These are phyloP conservation scores for Brachypteracias leptosomus DNA, from an alignment of 2,113 vertebrate genomes.

Conservation along the genomic window DNA sequence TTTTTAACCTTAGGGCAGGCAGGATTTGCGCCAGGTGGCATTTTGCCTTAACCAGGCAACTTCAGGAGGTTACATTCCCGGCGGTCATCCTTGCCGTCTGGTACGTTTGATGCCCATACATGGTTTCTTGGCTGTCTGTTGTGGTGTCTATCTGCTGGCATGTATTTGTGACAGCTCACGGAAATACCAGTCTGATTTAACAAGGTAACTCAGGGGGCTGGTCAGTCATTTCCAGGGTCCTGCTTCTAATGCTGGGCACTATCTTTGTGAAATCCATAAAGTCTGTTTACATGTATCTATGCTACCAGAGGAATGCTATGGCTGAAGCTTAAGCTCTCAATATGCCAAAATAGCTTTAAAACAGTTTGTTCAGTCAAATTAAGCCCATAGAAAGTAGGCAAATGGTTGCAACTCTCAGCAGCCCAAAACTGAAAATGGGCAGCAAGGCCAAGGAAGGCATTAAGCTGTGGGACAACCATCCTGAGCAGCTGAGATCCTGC, in stretches of 20 bases:
- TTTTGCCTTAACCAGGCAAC: constrained; percentile 2
- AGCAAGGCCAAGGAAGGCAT: neutral
- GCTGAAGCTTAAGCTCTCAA: neutral
- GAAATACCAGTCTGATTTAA: neutral
- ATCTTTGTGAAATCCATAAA: neutral
- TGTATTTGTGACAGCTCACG: neutral
- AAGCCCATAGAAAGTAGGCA: neutral
- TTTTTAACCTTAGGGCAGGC: constrained; percentile 37
- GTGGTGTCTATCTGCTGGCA: neutral
- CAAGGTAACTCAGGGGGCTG: neutral
- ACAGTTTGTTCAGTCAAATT: neutral
- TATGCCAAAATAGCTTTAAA: neutral
- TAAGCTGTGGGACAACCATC: neutral
- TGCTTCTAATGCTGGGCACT: neutral
- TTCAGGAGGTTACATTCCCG: neutral
- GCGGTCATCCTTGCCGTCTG: neutral
- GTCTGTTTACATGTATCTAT: neutral
- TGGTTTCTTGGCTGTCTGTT: neutral
- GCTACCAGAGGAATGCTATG: neutral
- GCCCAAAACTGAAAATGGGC: neutral
- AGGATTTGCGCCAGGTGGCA: constrained; percentile 10
- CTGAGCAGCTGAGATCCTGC: neutral
- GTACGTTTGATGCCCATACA: neutral
- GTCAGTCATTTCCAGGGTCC: neutral
- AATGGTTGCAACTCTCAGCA: neutral